Conservation (phyloP, 2,113 vertebrate species). For the Pterocles gutturalis region DNA sequence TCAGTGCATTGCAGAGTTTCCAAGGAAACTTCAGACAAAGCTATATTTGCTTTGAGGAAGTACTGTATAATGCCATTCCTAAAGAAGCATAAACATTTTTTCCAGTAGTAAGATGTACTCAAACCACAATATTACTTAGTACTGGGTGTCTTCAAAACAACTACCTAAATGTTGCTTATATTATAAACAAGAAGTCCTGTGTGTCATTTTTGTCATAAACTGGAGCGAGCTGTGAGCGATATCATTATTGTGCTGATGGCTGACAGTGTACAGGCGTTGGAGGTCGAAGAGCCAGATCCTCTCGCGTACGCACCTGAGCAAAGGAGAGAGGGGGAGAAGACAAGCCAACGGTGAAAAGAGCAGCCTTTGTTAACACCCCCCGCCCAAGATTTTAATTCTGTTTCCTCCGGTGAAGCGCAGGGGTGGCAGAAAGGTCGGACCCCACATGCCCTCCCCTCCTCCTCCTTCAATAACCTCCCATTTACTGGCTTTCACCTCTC, state of each 20-base stretch:
- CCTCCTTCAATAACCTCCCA: neutral
- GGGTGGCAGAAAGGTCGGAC: neutral
- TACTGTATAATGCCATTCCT: slow-evolving; percentile 84
- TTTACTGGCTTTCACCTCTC: accelerated
- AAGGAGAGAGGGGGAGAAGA: neutral
- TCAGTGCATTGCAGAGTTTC: slow-evolving; percentile 86
- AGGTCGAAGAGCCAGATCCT: slow-evolving; percentile 87
- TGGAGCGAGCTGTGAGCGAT: slow-evolving; percentile 97
- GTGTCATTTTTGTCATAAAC: slow-evolving; percentile 89
- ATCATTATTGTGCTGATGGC: slow-evolving; percentile 97
- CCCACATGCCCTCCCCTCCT: neutral
- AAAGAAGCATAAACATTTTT: slow-evolving; percentile 85
- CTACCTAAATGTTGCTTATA: slow-evolving; percentile 87
- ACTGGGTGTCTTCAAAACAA: slow-evolving; percentile 81
- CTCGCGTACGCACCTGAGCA: slow-evolving; percentile 87
- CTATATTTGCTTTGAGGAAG: slow-evolving; percentile 81
- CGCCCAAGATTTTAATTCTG: accelerated
- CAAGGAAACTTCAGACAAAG: slow-evolving; percentile 82
- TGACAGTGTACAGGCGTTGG: slow-evolving; percentile 92
- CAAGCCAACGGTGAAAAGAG: neutral
- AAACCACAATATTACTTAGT: slow-evolving; percentile 82
- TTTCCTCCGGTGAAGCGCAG: accelerated
- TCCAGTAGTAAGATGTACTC: slow-evolving; percentile 84
- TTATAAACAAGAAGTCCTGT: slow-evolving; percentile 81
- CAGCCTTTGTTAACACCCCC: neutral